Conservation (phyloP, 2,797 vertebrate species). For the Erethizon dorsatum region DNA sequence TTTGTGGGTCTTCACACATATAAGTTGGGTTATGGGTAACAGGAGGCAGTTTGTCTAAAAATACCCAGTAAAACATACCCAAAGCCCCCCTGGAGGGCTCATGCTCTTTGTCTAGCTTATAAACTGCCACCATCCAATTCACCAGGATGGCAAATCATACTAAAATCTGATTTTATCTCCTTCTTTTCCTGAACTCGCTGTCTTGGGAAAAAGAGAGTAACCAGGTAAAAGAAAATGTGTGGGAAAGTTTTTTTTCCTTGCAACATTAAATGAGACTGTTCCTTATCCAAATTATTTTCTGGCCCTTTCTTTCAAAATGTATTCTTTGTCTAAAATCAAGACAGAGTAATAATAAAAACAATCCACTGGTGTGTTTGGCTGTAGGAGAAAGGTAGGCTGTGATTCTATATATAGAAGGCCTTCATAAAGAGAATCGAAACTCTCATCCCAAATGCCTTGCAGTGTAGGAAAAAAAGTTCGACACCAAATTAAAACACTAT, state of each 20-base stretch:
- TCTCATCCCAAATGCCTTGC: slow-evolving; percentile 17
- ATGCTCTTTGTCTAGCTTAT: not conserved
- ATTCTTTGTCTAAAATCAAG: slow-evolving; percentile 64
- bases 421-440: slow-evolving; percentile 60
- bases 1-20: not conserved
- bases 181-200: not conserved
- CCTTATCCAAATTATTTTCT: slow-evolving; percentile 27
- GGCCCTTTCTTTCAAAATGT: slow-evolving; percentile 38
- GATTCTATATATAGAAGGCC: slow-evolving; percentile 33
- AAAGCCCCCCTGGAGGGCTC: not conserved
- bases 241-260: not conserved
- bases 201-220: not conserved
- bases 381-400: not conserved
- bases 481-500: not conserved
- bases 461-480: not conserved
- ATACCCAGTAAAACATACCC: not conserved
- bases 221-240: not conserved
- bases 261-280: not conserved
- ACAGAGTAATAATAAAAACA: slow-evolving; percentile 29
- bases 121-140: not conserved
- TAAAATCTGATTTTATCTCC: not conserved
- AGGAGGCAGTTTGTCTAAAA: not conserved
- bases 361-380: slow-evolving; percentile 27
- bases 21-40: not conserved
- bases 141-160: not conserved